phyloP scores from a whole-genome alignment of 2,797 vertebrate genomes.

The Coreius guichenoti region DNA sequence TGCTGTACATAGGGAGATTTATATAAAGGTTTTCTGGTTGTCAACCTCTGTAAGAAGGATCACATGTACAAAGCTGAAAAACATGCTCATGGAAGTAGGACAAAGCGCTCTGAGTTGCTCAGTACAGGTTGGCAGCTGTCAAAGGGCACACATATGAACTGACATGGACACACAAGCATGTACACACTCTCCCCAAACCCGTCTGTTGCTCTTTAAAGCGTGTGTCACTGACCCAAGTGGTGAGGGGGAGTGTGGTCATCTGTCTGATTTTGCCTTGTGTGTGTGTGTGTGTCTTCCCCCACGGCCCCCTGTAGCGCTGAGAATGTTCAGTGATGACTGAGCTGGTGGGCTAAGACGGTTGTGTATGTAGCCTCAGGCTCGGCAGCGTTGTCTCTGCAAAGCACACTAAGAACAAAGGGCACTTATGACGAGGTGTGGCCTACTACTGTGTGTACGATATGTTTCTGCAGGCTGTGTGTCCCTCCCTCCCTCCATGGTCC shows the following conservation, averaged over 20 bases:
- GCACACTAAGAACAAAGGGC: conserved; percentile 1
- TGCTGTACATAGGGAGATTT: neutral
- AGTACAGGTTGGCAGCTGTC: conserved; percentile 39
- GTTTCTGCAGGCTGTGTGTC: conserved; percentile 26
- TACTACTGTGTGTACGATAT: neutral
- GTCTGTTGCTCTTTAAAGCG: conserved; percentile 62
- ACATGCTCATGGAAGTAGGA: neutral
- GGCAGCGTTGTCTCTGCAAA: neutral
- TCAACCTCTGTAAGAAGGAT: conserved; percentile 1
- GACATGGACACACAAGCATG: conserved; percentile 44
- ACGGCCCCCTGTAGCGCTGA: conserved; percentile 47
- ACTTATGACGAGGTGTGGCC: conserved; percentile 21
- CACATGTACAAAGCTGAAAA: conserved; percentile 37
- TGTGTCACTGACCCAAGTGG: conserved; percentile 64
- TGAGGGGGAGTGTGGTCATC: conserved; percentile 66
- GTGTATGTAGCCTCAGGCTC: conserved; percentile 25
- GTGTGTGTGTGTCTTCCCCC: conserved; percentile 42
- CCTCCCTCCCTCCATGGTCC: neutral
- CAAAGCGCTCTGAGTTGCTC: conserved; percentile 18
- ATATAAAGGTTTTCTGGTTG: neutral
- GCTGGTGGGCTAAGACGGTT: conserved; percentile 47
- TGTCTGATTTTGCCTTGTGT: conserved; percentile 58
- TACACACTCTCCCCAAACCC: conserved; percentile 51
- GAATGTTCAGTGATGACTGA: conserved; percentile 55
- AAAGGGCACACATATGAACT: conserved; percentile 54